Evolutionary conservation across 37 sponge, comb jelly and placozoan genomes (phyloP).

Genomic region (Haliclona indistincta): DNA sequence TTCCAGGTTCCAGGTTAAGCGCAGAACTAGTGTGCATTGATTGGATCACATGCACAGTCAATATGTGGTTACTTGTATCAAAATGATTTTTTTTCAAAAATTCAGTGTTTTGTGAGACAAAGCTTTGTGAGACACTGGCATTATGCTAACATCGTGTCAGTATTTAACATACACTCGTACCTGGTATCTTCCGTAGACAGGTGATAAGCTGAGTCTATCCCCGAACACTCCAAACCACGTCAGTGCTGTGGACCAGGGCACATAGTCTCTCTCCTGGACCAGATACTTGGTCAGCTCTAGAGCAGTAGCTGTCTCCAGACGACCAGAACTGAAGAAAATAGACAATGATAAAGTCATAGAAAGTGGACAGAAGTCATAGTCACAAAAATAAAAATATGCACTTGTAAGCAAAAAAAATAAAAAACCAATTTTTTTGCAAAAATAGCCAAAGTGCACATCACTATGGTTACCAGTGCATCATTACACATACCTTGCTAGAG

Average conservation of each 20-base stretch:
- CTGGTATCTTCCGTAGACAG: constrained; percentile 58
- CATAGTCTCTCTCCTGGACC: constrained; percentile 56
- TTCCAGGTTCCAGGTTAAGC: too few species aligned
- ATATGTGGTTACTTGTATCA: too few species aligned
- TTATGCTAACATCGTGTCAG: too few species aligned
- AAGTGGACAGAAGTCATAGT: neutral
- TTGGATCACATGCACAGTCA: too few species aligned
- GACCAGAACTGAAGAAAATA: constrained; percentile 58
- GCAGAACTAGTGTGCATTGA: too few species aligned
- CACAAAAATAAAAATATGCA: neutral
- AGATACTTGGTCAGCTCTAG: constrained; percentile 59
- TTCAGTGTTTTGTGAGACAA: too few species aligned
- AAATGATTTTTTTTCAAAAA: too few species aligned
- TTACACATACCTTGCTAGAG: constrained; percentile 42
- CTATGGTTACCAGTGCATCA: too few species aligned
- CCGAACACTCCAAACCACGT: constrained; percentile 29
- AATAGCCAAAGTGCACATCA: too few species aligned
- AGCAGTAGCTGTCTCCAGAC: constrained; percentile 31
- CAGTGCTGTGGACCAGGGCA: constrained; percentile 68
- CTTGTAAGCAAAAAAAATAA: neutral
- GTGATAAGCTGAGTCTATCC: constrained; percentile 25
- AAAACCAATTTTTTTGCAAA: too few species aligned
- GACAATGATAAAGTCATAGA: neutral
- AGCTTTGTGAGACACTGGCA: too few species aligned
- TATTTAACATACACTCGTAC: constrained; percentile 24